These are phyloP conservation scores for Cecidostiba fungosa DNA, from an alignment of 2,888 invertebrate genomes.

Conservation along the genomic window DNA sequence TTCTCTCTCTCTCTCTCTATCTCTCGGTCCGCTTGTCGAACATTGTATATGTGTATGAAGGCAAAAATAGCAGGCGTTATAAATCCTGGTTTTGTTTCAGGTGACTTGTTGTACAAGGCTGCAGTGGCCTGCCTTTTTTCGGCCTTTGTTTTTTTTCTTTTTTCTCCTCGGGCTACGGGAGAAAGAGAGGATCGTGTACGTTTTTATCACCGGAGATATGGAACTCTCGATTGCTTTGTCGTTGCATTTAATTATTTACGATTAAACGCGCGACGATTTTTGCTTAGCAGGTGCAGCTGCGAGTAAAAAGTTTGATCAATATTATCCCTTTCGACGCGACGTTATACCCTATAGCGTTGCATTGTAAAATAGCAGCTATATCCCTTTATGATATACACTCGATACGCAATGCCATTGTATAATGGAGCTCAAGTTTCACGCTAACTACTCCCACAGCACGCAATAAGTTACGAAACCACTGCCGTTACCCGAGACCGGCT, in stretches of 20 bases:
- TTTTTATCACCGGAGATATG: conserved; percentile 46
- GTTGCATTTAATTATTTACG: conserved; percentile 44
- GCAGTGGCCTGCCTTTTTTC: conserved; percentile 1
- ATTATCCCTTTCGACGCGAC: neutral
- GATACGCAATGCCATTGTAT: conserved; percentile 36
- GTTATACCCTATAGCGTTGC: neutral
- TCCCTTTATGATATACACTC: neutral
- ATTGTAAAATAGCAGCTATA: neutral
- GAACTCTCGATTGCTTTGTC: conserved; percentile 40
- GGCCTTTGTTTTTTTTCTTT: neutral
- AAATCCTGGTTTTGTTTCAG: conserved; percentile 58
- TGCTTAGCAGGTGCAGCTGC: neutral
- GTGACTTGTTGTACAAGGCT: conserved; percentile 54
- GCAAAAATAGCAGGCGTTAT: conserved; percentile 52
- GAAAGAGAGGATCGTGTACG: conserved; percentile 27
- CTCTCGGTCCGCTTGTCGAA: conserved; percentile 55
- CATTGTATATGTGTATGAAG: conserved; percentile 51
- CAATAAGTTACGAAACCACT: conserved; percentile 39
- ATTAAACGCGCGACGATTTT: neutral
- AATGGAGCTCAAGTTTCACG: conserved; percentile 41
- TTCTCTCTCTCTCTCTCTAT: conserved; percentile 19
- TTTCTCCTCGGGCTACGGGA: neutral
- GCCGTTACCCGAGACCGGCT: conserved; percentile 39
- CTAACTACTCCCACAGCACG: conserved; percentile 12
- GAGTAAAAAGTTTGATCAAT: neutral